phyloP scores from a whole-genome alignment of 2,888 invertebrate species.

The Drosophila yooni region DNA sequence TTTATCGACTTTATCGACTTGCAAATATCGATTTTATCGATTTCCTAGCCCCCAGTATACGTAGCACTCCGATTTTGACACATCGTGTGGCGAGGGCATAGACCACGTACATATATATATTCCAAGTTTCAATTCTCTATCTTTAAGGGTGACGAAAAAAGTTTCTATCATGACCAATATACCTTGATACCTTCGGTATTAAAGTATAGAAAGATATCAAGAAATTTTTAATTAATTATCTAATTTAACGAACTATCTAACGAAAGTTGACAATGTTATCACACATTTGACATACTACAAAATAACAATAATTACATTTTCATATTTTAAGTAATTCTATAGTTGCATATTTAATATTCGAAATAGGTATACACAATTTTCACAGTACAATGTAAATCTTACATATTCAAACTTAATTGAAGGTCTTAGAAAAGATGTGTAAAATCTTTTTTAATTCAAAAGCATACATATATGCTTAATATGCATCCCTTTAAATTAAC shows the following conservation, averaged over 20 bases:
- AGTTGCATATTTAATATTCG: neutral
- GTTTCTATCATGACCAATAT: neutral
- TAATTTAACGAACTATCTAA: neutral
- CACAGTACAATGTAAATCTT: neutral
- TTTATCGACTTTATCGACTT: neutral
- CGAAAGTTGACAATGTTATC: constrained; percentile 38
- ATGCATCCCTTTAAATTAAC: too few species aligned
- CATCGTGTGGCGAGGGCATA: too few species aligned
- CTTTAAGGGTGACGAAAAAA: too few species aligned
- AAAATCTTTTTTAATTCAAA: neutral
- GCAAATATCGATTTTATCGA: neutral
- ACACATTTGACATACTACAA: constrained; percentile 4
- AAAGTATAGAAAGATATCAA: neutral
- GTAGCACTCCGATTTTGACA: neutral
- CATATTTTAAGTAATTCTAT: neutral
- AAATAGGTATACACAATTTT: neutral
- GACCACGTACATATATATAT: too few species aligned
- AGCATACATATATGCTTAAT: neutral
- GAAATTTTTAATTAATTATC: too few species aligned
- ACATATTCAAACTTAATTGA: neutral
- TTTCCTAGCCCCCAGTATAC: neutral
- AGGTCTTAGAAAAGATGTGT: neutral
- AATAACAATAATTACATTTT: neutral
- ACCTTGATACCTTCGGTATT: neutral
- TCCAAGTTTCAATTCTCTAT: too few species aligned